Evolutionary conservation across 2,797 vertebrate genomes (phyloP).

Genomic region (Lacerta agilis): DNA sequence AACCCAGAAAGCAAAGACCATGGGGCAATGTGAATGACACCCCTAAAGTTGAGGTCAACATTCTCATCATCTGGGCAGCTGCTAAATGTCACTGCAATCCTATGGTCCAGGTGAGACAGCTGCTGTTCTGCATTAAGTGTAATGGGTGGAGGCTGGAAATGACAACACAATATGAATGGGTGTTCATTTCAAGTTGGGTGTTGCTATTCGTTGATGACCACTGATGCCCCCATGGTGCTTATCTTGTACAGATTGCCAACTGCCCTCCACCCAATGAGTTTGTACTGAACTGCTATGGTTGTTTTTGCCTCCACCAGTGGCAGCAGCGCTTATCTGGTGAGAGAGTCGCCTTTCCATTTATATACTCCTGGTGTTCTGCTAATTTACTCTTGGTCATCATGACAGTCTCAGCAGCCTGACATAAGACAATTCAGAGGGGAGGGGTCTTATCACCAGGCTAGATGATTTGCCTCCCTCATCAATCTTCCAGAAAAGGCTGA

Average conservation of each 20-base stretch:
- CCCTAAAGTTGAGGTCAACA: neutral
- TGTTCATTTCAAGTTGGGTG: neutral
- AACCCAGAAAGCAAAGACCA: neutral
- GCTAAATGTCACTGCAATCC: neutral
- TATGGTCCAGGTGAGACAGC: neutral
- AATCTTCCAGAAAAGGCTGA: no score
- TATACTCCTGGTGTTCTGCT: neutral
- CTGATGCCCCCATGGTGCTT: neutral
- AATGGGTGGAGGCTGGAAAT: neutral
- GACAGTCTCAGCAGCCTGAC: no score
- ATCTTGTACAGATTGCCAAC: neutral
- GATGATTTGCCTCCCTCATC: no score
- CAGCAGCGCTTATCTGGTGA: neutral
- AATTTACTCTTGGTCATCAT: no score
- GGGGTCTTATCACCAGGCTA: no score
- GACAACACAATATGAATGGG: neutral
- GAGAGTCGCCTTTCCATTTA: neutral
- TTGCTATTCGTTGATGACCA: neutral
- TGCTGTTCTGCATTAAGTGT: neutral
- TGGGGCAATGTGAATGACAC: constrained; percentile 13
- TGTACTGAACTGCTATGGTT: neutral
- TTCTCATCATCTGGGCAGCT: neutral
- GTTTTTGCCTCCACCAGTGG: neutral
- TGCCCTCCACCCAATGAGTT: neutral
- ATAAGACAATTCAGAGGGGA: no score